Evolutionary conservation across 2,888 invertebrate species (phyloP).

Genomic region (Trachelus iudaicus): DNA sequence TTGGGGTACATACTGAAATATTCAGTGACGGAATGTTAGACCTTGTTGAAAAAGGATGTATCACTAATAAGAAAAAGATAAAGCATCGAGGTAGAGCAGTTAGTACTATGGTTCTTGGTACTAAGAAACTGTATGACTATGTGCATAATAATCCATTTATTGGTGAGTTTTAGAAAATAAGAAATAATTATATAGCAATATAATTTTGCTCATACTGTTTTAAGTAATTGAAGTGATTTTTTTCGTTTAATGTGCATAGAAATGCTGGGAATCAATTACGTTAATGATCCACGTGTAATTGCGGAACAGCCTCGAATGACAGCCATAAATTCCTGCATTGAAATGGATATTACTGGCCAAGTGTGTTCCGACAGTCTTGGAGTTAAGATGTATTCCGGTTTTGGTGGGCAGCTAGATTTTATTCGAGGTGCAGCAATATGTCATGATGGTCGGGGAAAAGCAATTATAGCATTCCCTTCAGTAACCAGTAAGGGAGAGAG

Average conservation of each 20-base stretch:
- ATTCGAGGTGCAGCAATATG: conserved; percentile 90
- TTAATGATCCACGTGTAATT: conserved; percentile 70
- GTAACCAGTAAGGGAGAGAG: conserved; percentile 80
- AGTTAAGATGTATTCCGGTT: conserved; percentile 81
- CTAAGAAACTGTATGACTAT: conserved; percentile 72
- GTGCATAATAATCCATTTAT: conserved; percentile 74
- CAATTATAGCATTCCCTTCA: conserved; percentile 91
- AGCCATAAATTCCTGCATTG: conserved; percentile 75
- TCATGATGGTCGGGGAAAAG: conserved; percentile 87
- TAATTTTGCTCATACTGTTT: conserved; percentile 5
- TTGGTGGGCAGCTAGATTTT: conserved; percentile 95
- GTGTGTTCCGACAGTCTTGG: conserved; percentile 71
- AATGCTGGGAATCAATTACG: conserved; percentile 69
- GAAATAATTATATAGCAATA: background rate
- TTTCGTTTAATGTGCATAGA: conserved; percentile 55
- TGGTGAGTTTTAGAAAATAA: conserved; percentile 55
- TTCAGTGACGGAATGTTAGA: conserved; percentile 74
- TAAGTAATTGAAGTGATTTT: background rate
- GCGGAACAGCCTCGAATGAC: conserved; percentile 73
- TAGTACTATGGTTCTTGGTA: conserved; percentile 71
- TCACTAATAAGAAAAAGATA: conserved; percentile 72
- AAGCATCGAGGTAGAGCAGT: conserved; percentile 72
- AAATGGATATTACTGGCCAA: conserved; percentile 75
- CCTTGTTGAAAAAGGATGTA: conserved; percentile 69
- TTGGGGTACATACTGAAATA: conserved; percentile 76